A percentile compares a stretch with the other conserved stretches of the same genome.
Evolutionary conservation across 2,888 invertebrate species (phyloP).

Genomic region (Acanthococcus lagerstroemiae): DNA sequence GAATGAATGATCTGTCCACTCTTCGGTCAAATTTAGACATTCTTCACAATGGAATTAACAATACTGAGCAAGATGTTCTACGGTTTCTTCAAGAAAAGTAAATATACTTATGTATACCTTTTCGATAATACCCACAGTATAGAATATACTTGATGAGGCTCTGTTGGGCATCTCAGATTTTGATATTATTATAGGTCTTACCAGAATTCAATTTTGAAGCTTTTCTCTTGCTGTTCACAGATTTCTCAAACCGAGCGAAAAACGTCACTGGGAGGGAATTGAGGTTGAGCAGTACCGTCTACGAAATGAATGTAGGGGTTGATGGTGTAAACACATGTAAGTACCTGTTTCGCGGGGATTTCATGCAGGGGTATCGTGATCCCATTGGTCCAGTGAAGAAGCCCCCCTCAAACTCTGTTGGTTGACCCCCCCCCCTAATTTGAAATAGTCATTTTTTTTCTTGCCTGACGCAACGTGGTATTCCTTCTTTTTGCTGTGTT

Average conservation of each 20-base stretch:
- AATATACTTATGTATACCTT: background rate
- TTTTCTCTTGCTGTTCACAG: background rate
- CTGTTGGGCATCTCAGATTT: background rate
- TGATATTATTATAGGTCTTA: background rate
- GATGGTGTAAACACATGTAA: too few species aligned
- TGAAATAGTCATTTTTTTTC: too few species aligned
- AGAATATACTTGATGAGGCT: background rate
- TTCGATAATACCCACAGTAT: background rate
- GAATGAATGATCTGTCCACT: slow-evolving; percentile 58
- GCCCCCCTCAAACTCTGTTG: too few species aligned
- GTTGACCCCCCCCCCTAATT: too few species aligned
- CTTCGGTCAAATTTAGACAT: slow-evolving; percentile 56
- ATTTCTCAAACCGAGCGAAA: background rate
- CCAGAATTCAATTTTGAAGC: background rate
- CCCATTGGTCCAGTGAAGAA: too few species aligned
- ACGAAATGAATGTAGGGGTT: too few species aligned
- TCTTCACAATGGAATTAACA: slow-evolving; percentile 52
- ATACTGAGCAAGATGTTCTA: slow-evolving; percentile 54
- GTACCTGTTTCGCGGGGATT: too few species aligned
- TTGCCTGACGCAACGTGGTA: too few species aligned
- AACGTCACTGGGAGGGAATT: slow-evolving; percentile 37
- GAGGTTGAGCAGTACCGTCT: slow-evolving; percentile 34
- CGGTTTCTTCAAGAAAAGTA: slow-evolving; percentile 45
- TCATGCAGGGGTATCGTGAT: too few species aligned
- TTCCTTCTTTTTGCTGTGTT: too few species aligned